Conservation (phyloP, 2,113 vertebrate genomes). For the Pipa parva region DNA sequence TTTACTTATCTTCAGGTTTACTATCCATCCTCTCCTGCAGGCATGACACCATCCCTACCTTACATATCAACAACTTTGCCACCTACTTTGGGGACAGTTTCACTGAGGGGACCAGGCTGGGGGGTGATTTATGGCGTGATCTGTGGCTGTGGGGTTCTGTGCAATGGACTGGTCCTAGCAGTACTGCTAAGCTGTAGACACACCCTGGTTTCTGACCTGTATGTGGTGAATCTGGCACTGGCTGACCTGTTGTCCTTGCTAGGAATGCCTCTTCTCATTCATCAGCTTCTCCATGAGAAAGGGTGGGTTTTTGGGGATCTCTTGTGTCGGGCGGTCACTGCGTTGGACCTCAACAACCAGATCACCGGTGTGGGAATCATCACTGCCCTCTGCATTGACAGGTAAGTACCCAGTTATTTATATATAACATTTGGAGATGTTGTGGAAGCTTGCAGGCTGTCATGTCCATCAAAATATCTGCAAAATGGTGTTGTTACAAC, state of each 20-base stretch:
- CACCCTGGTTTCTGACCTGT: conserved; percentile 40
- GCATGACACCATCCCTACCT: conserved; percentile 34
- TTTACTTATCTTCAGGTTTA: background rate
- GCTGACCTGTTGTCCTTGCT: conserved; percentile 42
- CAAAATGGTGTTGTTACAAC: too few relatives aligned
- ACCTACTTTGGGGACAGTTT: conserved; percentile 3
- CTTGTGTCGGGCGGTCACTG: conserved; percentile 41
- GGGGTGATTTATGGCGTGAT: conserved; percentile 40
- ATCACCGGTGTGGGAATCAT: conserved; percentile 43
- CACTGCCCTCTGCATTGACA: conserved; percentile 43
- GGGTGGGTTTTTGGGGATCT: conserved; percentile 44
- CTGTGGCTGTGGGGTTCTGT: conserved; percentile 35
- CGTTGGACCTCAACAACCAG: conserved; percentile 44
- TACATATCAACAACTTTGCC: conserved; percentile 21
- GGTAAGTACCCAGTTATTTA: conserved; percentile 1
- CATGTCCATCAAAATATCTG: too few relatives aligned
- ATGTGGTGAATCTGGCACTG: conserved; percentile 42
- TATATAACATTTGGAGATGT: background rate
- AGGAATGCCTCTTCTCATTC: conserved; percentile 43
- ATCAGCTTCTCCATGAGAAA: conserved; percentile 43
- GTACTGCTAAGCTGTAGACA: conserved; percentile 40
- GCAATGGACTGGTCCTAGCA: conserved; percentile 42
- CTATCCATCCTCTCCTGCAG: background rate
- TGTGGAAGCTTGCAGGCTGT: too few relatives aligned
- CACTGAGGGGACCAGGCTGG: conserved; percentile 34